Evolutionary conservation across 2,797 vertebrate species (phyloP).

Genomic region (Pagetopsis macropterus): DNA sequence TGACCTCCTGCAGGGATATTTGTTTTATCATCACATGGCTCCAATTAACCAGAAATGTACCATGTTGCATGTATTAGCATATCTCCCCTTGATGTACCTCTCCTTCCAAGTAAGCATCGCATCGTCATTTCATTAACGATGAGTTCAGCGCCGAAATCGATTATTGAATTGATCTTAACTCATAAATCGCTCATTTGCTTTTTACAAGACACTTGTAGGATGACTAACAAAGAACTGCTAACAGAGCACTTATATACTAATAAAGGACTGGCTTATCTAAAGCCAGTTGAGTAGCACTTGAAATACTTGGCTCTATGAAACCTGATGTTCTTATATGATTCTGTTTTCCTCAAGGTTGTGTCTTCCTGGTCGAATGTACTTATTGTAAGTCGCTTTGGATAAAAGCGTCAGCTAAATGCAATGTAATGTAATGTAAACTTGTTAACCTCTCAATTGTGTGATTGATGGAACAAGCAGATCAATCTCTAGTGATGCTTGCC

Average conservation of each 20-base stretch:
- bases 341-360: too few relatives aligned
- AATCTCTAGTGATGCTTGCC: background rate
- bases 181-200: slow-evolving; percentile 7
- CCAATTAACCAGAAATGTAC: slow-evolving; percentile 45
- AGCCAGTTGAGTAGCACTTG: too few relatives aligned
- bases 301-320: too few relatives aligned
- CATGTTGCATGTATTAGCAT: slow-evolving; percentile 7
- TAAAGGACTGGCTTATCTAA: too few relatives aligned
- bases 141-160: background rate
- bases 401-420: too few relatives aligned
- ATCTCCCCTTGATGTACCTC: slow-evolving; percentile 3
- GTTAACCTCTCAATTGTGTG: background rate
- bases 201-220: background rate
- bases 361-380: too few relatives aligned
- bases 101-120: slow-evolving; percentile 10
- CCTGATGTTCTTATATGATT: too few relatives aligned
- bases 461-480: slow-evolving; percentile 14
- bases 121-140: slow-evolving; percentile 17
- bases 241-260: too few relatives aligned
- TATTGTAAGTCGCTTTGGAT: too few relatives aligned
- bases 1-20: slow-evolving; percentile 61
- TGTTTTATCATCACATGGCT: slow-evolving; percentile 61
- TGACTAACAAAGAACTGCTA: too few relatives aligned
- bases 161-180: slow-evolving; percentile 11
- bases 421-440: background rate